phyloP scores from a whole-genome alignment of 2,113 vertebrate genomes.

The Otus sunia region DNA sequence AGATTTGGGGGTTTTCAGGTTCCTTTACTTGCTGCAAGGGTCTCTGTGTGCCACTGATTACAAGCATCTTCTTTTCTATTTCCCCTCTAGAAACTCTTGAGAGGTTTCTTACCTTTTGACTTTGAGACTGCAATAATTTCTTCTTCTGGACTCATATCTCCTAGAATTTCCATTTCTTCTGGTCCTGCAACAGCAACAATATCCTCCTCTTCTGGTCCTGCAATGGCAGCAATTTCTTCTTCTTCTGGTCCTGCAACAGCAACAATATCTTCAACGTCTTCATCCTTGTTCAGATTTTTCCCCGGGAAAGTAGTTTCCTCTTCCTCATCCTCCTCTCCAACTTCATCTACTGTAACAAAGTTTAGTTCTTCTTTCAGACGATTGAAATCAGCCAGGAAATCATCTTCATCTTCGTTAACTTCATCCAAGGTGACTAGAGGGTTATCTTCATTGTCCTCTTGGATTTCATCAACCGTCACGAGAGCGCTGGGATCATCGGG shows the following conservation, averaged over 20 bases:
- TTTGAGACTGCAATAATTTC: not conserved
- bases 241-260: conserved; percentile 12
- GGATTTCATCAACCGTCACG: conserved; percentile 74
- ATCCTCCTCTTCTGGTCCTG: not conserved
- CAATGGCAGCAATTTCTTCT: not conserved
- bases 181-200: not conserved
- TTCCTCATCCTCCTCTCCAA: conserved; percentile 81
- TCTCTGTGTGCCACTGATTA: not conserved
- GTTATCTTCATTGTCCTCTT: conserved; percentile 69
- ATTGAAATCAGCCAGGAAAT: conserved; percentile 76
- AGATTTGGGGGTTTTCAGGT: not conserved
- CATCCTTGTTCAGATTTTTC: fast-evolving
- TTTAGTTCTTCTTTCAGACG: conserved; percentile 76
- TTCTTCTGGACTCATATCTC: not conserved
- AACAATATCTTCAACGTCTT: not conserved
- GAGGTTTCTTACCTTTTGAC: not conserved
- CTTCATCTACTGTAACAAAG: conserved; percentile 85
- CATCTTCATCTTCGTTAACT: conserved; percentile 75
- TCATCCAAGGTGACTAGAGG: conserved; percentile 75
- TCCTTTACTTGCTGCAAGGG: not conserved
- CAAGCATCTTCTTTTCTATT: not conserved
- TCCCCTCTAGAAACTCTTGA: not conserved
- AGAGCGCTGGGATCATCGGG: conserved; percentile 68
- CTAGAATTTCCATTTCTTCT: conserved; percentile 26
- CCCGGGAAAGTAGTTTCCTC: not conserved